phyloP scores from a whole-genome alignment of 2,113 vertebrate genomes.

The Hippocampus barbouri region DNA sequence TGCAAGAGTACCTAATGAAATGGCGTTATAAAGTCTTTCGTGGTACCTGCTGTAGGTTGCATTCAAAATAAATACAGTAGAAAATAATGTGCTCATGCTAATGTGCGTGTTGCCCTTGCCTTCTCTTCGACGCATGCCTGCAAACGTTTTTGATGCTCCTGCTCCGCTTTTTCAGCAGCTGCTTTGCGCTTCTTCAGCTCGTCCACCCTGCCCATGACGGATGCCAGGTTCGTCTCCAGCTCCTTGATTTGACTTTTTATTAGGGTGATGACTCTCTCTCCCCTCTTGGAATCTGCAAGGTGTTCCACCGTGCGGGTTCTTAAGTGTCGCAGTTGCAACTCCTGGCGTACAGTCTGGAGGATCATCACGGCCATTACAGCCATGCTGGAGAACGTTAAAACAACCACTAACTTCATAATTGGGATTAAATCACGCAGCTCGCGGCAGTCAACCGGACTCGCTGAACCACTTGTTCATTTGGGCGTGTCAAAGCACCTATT shows the following conservation, averaged over 20 bases:
- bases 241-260: conserved; percentile 29
- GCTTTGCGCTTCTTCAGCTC: conserved; percentile 33
- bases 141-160: neutral
- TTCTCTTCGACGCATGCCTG: conserved; percentile 44
- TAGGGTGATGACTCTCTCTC: conserved; percentile 42
- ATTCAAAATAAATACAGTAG: neutral
- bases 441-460: conserved; percentile 31
- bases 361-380: conserved; percentile 32
- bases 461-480: conserved; percentile 16
- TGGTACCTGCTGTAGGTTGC: neutral
- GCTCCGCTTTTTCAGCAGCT: fast-evolving
- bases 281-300: conserved; percentile 17
- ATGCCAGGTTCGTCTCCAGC: neutral
- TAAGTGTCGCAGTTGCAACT: conserved; percentile 26
- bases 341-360: conserved; percentile 55
- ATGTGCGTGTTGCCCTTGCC: conserved; percentile 35
- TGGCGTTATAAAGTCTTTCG: neutral
- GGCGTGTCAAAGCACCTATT: conserved; percentile 20
- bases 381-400: conserved; percentile 22
- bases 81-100: too few species aligned
- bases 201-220: neutral
- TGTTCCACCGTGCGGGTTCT: neutral
- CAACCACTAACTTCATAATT: conserved; percentile 39
- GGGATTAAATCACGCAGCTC: neutral
- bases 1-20: neutral